Evolutionary conservation across 2,888 invertebrate species (phyloP).

Genomic region (Incurvaria masculella): DNA sequence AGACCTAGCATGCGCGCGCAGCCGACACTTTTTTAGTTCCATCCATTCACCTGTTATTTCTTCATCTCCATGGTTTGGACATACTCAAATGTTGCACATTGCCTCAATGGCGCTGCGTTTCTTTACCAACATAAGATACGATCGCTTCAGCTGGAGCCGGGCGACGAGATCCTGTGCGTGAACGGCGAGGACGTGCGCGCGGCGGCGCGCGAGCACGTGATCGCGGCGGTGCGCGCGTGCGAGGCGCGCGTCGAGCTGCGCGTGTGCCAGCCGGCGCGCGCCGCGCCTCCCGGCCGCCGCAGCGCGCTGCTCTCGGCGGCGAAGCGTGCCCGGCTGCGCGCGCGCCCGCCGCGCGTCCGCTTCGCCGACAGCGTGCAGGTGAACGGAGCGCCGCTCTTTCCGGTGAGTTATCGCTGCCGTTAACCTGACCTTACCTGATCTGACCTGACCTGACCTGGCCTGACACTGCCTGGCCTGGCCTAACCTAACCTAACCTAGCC

Average conservation of each 20-base stretch:
- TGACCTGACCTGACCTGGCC: background rate
- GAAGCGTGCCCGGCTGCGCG: conserved; percentile 77
- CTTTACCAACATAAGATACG: no score
- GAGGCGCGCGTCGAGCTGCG: conserved; percentile 69
- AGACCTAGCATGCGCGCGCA: no score
- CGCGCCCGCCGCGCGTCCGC: conserved; percentile 79
- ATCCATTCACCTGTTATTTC: no score
- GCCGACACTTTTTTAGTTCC: no score
- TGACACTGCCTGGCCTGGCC: background rate
- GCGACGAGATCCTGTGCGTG: conserved; percentile 87
- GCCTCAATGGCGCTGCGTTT: no score
- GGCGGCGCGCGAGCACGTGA: conserved; percentile 85
- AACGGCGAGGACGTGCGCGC: conserved; percentile 88
- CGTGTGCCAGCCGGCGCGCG: conserved; percentile 80
- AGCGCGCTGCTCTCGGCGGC: conserved; percentile 86
- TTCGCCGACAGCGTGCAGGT: conserved; percentile 89
- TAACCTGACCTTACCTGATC: background rate
- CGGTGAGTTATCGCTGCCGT: conserved; percentile 51
- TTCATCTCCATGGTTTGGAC: no score
- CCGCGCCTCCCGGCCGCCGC: conserved; percentile 54
- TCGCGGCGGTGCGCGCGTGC: conserved; percentile 82
- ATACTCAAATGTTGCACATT: no score
- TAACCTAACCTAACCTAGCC: no score
- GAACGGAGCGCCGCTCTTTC: conserved; percentile 79
- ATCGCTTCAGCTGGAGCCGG: conserved; percentile 77